Conservation (phyloP, 2,113 vertebrate genomes). For the Toxotes jaculatrix region DNA sequence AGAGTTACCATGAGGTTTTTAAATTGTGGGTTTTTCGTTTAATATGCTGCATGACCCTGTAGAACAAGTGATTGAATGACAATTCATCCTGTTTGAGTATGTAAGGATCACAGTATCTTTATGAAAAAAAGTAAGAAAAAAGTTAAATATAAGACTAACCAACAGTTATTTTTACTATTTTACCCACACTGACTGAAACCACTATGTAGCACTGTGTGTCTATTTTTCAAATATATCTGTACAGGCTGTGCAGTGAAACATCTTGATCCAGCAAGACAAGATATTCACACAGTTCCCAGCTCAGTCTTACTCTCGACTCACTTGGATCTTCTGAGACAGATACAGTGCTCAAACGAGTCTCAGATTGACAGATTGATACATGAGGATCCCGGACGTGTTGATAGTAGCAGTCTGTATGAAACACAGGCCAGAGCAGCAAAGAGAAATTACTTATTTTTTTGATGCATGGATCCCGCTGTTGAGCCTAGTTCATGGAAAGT, state of each 20-base stretch:
- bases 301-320: conserved; percentile 37
- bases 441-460: conserved; percentile 77
- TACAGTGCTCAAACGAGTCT: conserved; percentile 72
- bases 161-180: neutral
- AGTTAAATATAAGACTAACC: neutral
- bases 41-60: neutral
- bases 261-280: conserved; percentile 61
- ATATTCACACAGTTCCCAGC: conserved; percentile 56
- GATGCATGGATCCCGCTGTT: conserved; percentile 79
- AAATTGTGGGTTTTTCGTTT: neutral
- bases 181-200: neutral
- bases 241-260: conserved; percentile 32
- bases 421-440: conserved; percentile 76
- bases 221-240: conserved; percentile 9
- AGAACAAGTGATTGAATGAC: too few relatives aligned
- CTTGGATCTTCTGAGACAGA: conserved; percentile 75
- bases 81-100: too few relatives aligned
- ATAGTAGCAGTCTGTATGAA: conserved; percentile 75
- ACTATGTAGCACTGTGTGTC: neutral
- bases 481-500: conserved; percentile 86
- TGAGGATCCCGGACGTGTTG: conserved; percentile 73
- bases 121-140: too few relatives aligned
- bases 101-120: neutral
- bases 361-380: conserved; percentile 83
- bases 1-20: neutral